A percentile compares a stretch with the other conserved stretches of the same genome.
phyloP scores from a whole-genome alignment of 2,797 vertebrate genomes.

The Chelonia mydas region DNA sequence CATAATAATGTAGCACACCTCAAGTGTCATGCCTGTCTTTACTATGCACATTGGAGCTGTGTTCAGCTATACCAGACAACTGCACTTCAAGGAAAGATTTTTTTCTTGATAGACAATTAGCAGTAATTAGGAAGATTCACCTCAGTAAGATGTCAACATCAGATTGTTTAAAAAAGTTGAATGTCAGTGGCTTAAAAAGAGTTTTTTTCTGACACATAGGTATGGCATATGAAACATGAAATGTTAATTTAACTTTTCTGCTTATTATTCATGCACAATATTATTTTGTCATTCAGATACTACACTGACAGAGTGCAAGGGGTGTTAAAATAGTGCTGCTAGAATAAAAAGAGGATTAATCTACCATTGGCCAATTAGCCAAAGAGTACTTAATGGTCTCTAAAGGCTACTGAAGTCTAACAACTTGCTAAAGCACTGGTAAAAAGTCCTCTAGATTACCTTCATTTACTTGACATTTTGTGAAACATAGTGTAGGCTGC shows the following conservation, averaged over 20 bases:
- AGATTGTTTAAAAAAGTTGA: constrained; percentile 81
- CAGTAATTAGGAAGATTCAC: constrained; percentile 85
- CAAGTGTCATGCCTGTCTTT: constrained; percentile 78
- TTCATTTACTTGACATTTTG: constrained; percentile 83
- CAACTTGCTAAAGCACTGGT: constrained; percentile 80
- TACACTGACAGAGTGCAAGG: constrained; percentile 83
- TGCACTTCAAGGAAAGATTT: constrained; percentile 74
- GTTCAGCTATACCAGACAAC: constrained; percentile 79
- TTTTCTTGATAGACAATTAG: constrained; percentile 83
- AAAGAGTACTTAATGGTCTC: constrained; percentile 87
- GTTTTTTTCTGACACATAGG: constrained; percentile 78
- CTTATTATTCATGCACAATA: constrained; percentile 88
- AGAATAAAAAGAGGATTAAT: constrained; percentile 85
- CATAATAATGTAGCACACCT: constrained; percentile 79
- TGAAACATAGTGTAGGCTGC: constrained; percentile 72
- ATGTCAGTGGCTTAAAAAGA: constrained; percentile 83
- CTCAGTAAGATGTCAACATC: constrained; percentile 82
- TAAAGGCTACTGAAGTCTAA: constrained; percentile 86
- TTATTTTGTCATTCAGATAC: constrained; percentile 87
- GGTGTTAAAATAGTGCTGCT: constrained; percentile 84
- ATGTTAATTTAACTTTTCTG: constrained; percentile 87
- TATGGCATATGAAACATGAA: constrained; percentile 84
- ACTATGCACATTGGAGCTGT: constrained; percentile 68
- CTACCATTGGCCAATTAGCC: constrained; percentile 87
- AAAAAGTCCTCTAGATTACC: constrained; percentile 83